Evolutionary conservation across 2,113 vertebrate species (phyloP).

Genomic region (Mus pahari): DNA sequence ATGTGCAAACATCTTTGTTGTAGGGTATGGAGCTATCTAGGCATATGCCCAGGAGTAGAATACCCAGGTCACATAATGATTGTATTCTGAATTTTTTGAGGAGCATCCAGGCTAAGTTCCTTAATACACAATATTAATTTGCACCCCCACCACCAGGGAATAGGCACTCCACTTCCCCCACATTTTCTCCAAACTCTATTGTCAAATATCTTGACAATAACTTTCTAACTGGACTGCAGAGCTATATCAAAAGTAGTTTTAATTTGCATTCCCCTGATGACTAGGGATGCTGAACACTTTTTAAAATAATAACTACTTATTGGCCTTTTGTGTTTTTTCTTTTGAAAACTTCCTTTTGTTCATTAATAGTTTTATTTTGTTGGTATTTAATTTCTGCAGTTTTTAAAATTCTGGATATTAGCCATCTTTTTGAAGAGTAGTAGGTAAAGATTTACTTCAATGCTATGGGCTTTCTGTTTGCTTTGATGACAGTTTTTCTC

Average conservation of each 20-base stretch:
- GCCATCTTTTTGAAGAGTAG: not conserved
- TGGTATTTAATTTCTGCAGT: not conserved
- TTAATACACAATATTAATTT: not conserved
- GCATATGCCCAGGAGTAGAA: not conserved
- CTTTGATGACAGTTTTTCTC: not conserved
- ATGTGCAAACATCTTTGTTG: not conserved
- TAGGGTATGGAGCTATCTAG: not conserved
- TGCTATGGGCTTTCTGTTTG: not conserved
- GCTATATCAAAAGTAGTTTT: not conserved
- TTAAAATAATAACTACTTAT: no score
- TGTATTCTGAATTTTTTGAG: not conserved
- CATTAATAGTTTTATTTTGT: no score
- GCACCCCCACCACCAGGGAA: not conserved
- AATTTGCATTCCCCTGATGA: not conserved
- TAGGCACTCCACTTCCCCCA: not conserved
- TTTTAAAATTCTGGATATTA: not conserved
- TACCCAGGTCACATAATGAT: not conserved
- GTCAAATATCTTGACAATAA: no score
- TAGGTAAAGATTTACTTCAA: not conserved
- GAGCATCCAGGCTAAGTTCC: not conserved
- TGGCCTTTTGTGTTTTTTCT: no score
- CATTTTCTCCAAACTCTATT: not conserved
- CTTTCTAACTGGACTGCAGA: not conserved
- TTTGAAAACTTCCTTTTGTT: no score
- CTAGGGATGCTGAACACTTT: not conserved